phyloP scores from a whole-genome alignment of 2,888 invertebrate species.

The Melieria omissa region DNA sequence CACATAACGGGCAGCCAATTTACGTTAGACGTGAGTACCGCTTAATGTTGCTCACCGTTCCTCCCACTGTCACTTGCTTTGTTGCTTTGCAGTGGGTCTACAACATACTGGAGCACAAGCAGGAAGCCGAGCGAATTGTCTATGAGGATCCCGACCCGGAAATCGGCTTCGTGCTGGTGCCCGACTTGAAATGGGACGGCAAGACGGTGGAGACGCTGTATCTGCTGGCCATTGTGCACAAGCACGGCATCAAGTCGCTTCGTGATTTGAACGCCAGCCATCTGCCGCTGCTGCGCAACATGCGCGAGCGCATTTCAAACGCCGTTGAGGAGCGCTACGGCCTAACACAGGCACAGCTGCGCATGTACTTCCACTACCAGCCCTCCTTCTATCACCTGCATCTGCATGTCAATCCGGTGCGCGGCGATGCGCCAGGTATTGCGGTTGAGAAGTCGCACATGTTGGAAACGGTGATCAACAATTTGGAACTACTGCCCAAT shows the following conservation, averaged over 20 bases:
- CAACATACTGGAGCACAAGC: slow-evolving; percentile 92
- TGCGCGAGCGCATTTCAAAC: slow-evolving; percentile 79
- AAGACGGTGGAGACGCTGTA: slow-evolving; percentile 81
- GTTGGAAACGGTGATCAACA: slow-evolving; percentile 87
- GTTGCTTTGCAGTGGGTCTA: slow-evolving; percentile 85
- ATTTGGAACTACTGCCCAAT: slow-evolving; percentile 82
- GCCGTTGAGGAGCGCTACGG: slow-evolving; percentile 82
- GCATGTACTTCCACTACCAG: slow-evolving; percentile 93
- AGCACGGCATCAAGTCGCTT: slow-evolving; percentile 81
- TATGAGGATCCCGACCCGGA: slow-evolving; percentile 80
- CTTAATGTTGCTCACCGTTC: slow-evolving; percentile 22
- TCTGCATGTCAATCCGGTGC: slow-evolving; percentile 87
- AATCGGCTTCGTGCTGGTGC: slow-evolving; percentile 87
- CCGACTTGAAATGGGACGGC: slow-evolving; percentile 98
- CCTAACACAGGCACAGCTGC: slow-evolving; percentile 75
- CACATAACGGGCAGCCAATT: slow-evolving; percentile 80
- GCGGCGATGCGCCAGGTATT: slow-evolving; percentile 84
- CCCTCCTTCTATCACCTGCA: slow-evolving; percentile 98
- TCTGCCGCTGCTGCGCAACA: slow-evolving; percentile 84
- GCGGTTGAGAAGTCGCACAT: slow-evolving; percentile 88
- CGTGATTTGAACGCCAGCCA: slow-evolving; percentile 84
- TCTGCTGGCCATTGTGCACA: slow-evolving; percentile 81
- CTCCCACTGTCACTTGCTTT: neutral
- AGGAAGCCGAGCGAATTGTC: slow-evolving; percentile 88
- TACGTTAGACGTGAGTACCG: slow-evolving; percentile 76